Conservation (phyloP, 2,888 invertebrate genomes). For the Eupithecia insigniata region DNA sequence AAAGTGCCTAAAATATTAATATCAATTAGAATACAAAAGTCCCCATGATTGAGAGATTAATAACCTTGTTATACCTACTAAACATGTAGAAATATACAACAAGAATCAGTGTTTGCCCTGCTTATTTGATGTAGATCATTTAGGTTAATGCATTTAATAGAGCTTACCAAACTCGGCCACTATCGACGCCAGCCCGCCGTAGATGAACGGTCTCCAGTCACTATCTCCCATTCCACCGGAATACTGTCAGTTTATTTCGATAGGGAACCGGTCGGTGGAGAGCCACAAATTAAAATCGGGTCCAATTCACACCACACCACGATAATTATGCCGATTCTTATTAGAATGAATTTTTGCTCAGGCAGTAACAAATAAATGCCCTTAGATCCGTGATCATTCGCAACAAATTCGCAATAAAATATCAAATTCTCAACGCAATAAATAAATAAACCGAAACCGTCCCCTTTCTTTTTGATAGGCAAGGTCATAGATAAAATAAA, state of each 20-base stretch:
- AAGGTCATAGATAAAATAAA: too few species aligned
- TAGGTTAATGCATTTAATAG: neutral
- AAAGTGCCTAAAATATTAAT: constrained; percentile 92
- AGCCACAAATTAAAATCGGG: neutral
- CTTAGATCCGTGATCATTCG: neutral
- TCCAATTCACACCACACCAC: neutral
- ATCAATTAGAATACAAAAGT: neutral
- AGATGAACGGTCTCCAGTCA: constrained; percentile 97
- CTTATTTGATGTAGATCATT: constrained; percentile 13
- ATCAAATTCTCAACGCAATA: too few species aligned
- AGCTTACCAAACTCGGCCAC: constrained; percentile 94
- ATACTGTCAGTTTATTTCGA: constrained; percentile 29
- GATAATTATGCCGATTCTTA: neutral
- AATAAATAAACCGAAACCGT: too few species aligned
- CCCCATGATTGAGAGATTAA: neutral
- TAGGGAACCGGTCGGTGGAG: constrained; percentile 37
- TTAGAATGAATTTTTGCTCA: neutral
- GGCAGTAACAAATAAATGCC: neutral
- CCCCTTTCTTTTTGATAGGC: too few species aligned
- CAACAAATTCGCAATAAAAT: too few species aligned
- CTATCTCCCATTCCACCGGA: constrained; percentile 88
- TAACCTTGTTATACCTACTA: neutral
- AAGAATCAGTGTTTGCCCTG: neutral
- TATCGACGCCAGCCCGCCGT: constrained; percentile 96
- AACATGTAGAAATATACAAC: neutral